These are phyloP conservation scores for Protonemura montana DNA, from an alignment of 2,888 invertebrate genomes.

Conservation along the genomic window DNA sequence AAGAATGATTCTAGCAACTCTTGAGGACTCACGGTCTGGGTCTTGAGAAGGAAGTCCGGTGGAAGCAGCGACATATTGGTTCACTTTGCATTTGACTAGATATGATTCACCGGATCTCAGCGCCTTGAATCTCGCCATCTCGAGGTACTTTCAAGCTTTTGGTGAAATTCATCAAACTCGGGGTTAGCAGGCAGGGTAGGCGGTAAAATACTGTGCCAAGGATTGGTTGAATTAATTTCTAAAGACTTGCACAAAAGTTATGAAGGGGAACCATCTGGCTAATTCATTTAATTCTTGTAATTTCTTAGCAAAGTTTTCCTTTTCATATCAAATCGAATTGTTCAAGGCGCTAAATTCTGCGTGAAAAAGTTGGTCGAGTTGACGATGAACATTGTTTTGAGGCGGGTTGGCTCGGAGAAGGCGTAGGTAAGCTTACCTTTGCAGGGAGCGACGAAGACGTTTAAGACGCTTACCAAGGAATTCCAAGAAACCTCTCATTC, in stretches of 20 bases:
- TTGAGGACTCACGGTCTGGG: conserved; percentile 27
- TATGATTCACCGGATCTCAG: background rate
- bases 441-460: background rate
- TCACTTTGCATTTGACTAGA: conserved; percentile 10
- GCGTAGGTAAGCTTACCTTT: background rate
- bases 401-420: background rate
- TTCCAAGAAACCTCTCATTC: background rate
- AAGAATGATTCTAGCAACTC: no score
- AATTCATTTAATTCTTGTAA: background rate
- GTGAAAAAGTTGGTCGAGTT: background rate
- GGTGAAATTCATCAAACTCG: no score
- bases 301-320: background rate
- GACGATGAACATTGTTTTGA: background rate
- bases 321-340: background rate
- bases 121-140: background rate
- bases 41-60: conserved; percentile 25
- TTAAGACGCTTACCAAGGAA: background rate
- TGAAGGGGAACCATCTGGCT: background rate
- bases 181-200: background rate
- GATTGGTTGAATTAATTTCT: background rate
- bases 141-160: background rate
- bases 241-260: background rate
- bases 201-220: background rate
- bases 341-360: background rate
- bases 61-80: conserved; percentile 25